Percentiles rank a stretch among this genome's conserved stretches.
Evolutionary conservation across 2,797 vertebrate genomes (phyloP).

Genomic region (Oceanodroma leucorhoa): DNA sequence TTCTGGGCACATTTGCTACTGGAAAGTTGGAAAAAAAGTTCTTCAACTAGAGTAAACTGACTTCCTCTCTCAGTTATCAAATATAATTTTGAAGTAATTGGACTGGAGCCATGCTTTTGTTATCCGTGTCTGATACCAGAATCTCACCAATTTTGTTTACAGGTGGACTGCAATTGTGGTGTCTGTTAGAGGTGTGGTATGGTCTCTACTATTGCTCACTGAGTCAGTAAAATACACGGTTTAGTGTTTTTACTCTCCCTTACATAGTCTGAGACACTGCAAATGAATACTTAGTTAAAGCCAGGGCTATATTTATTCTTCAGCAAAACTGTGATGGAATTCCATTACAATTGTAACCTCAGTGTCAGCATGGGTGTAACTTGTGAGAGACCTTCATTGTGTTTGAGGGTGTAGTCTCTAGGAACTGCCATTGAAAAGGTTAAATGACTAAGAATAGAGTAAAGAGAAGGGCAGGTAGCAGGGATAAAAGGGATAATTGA

Average conservation of each 20-base stretch:
- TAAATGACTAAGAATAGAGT: not conserved
- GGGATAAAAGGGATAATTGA: not conserved
- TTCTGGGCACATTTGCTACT: not conserved
- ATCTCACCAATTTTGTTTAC: not conserved
- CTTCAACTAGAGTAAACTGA: not conserved
- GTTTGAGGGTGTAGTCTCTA: not conserved
- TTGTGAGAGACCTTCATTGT: not conserved
- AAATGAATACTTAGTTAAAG: not conserved
- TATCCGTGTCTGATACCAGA: not conserved
- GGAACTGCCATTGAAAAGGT: not conserved
- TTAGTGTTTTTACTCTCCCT: not conserved
- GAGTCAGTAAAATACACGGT: not conserved
- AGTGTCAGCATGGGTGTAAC: not conserved
- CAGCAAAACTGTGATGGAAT: not conserved
- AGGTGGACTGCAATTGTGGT: not conserved
- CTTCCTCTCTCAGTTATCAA: not conserved
- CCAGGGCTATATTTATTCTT: not conserved
- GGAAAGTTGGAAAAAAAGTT: not conserved
- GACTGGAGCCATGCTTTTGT: not conserved
- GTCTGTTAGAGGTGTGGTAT: not conserved
- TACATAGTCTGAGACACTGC: not conserved
- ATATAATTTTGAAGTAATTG: not conserved
- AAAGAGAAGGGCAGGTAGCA: not conserved
- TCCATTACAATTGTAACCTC: not conserved
- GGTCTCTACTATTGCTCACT: not conserved